Conservation (phyloP, 2,113 vertebrate species). For the Eidolon helvum region DNA sequence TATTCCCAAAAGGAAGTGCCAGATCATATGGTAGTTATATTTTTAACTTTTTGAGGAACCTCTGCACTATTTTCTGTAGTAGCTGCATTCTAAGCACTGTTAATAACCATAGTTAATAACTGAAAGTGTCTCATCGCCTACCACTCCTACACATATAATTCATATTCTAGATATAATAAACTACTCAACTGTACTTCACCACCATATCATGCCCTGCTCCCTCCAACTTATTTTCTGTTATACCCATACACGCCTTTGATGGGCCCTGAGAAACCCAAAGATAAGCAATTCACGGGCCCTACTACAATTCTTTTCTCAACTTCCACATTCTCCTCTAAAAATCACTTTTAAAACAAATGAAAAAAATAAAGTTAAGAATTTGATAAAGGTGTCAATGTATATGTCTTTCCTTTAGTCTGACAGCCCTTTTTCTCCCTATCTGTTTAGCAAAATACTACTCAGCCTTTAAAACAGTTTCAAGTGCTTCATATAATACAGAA, state of each 20-base stretch:
- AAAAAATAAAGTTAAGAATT: neutral
- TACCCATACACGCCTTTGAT: neutral
- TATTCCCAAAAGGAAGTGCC: neutral
- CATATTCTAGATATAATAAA: neutral
- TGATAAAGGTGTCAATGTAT: neutral
- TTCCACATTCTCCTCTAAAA: neutral
- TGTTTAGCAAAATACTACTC: neutral
- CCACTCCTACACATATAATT: neutral
- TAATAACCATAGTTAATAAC: neutral
- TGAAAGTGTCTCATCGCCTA: neutral
- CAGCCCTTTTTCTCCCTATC: neutral
- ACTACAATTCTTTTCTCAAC: neutral
- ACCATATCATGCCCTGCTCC: neutral
- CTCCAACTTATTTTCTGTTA: neutral
- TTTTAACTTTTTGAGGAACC: neutral
- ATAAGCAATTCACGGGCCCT: neutral
- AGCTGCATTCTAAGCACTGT: neutral
- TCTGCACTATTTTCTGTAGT: neutral
- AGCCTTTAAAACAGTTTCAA: neutral
- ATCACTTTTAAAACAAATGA: neutral
- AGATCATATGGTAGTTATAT: neutral
- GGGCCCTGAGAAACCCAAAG: neutral
- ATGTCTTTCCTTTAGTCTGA: neutral
- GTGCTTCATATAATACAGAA: neutral
- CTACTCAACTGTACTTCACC: neutral